These are phyloP conservation scores for Delia radicum DNA, from an alignment of 1,140 invertebrate genomes.

Conservation along the genomic window DNA sequence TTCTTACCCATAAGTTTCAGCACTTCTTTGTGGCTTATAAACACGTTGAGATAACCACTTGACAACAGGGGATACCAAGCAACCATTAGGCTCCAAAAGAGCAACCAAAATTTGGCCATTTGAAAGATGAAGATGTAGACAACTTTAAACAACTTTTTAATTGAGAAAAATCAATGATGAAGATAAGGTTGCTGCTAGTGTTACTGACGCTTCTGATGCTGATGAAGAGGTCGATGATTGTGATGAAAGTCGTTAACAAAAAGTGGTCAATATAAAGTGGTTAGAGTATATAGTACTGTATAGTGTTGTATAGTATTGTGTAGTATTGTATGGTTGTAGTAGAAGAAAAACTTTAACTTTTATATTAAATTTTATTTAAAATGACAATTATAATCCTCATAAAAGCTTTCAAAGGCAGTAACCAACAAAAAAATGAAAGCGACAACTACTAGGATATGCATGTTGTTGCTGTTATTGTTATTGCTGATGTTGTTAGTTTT, in stretches of 20 bases:
- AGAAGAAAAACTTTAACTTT: background rate
- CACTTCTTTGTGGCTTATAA: slow-evolving; percentile 75
- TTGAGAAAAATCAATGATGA: no score
- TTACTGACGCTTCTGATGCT: no score
- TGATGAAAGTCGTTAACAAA: no score
- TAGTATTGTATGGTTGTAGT: background rate
- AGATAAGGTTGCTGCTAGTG: background rate
- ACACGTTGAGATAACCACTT: slow-evolving; percentile 70
- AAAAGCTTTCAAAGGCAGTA: background rate
- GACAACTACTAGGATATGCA: background rate
- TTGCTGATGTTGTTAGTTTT: background rate
- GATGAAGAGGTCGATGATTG: no score
- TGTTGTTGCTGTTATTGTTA: background rate
- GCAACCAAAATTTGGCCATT: slow-evolving; percentile 28
- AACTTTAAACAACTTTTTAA: background rate
- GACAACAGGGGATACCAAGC: slow-evolving; percentile 38
- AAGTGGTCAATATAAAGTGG: no score
- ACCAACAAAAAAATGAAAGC: no score
- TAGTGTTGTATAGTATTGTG: no score
- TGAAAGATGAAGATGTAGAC: background rate
- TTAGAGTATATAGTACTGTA: no score
- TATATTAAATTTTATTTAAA: slow-evolving; percentile 14
- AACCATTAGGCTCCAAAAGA: slow-evolving; percentile 32
- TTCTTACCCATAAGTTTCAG: slow-evolving; percentile 72
- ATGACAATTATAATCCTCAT: no score